Conservation (phyloP, 2,888 invertebrate species). For the Heteromurus nitidus region DNA sequence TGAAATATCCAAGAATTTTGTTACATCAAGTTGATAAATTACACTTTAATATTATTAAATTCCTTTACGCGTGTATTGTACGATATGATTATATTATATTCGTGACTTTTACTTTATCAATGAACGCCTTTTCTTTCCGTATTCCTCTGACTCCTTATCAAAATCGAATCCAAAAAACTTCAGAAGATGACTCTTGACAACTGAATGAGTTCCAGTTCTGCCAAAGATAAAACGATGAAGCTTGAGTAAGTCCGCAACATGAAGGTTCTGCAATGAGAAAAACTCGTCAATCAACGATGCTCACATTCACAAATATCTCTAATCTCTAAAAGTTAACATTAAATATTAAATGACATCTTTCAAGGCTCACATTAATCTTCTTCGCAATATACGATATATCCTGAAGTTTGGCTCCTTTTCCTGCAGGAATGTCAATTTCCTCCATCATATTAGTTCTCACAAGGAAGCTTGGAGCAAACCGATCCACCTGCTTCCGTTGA, state of each 20-base stretch:
- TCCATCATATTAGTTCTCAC: constrained; percentile 24
- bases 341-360: too few relatives aligned
- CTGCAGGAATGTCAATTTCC: constrained; percentile 22
- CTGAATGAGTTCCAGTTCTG: constrained; percentile 22
- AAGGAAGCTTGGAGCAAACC: constrained; percentile 24
- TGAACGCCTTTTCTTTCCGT: constrained; percentile 42
- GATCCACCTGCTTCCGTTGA: constrained; percentile 62
- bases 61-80: too few relatives aligned
- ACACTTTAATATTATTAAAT: too few relatives aligned
- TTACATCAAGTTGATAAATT: too few relatives aligned
- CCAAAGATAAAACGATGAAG: constrained; percentile 53
- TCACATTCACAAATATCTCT: neutral
- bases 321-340: neutral
- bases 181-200: constrained; percentile 51
- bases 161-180: constrained; percentile 59
- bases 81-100: neutral
- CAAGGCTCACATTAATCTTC: constrained; percentile 51
- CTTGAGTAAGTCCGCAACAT: constrained; percentile 21
- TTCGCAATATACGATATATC: constrained; percentile 56
- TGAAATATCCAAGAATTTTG: constrained; percentile 13
- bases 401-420: constrained; percentile 48
- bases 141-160: constrained; percentile 33
- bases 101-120: constrained; percentile 1
- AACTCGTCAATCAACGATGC: too few relatives aligned
- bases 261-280: too few relatives aligned